Evolutionary conservation across 2,797 vertebrate species (phyloP).

Genomic region (Pogonophryne albipinna): DNA sequence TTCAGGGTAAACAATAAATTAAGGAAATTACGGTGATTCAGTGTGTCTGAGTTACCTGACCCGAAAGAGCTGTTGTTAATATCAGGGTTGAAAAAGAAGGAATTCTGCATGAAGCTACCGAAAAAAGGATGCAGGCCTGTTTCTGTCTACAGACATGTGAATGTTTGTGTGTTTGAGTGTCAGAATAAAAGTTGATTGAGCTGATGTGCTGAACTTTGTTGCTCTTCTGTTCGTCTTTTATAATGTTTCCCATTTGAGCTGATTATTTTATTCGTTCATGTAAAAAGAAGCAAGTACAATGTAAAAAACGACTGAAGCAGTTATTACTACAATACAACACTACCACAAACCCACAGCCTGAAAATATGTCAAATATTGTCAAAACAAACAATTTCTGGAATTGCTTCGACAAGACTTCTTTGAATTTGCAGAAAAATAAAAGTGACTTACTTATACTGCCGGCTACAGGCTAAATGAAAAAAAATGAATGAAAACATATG

Average conservation of each 20-base stretch:
- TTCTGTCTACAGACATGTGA: constrained; percentile 38
- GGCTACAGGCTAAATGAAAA: not conserved
- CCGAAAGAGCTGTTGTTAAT: constrained; percentile 37
- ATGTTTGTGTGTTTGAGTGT: constrained; percentile 44
- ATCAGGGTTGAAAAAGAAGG: constrained; percentile 20
- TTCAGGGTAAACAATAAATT: constrained; percentile 44
- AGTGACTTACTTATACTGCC: not conserved
- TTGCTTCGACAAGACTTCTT: not conserved
- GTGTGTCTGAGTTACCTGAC: constrained; percentile 66
- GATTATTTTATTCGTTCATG: not conserved
- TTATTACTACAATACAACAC: not conserved
- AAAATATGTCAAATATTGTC: not conserved
- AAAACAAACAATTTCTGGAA: not conserved
- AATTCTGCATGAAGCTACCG: constrained; percentile 32
- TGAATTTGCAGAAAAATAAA: not conserved
- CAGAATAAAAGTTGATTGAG: constrained; percentile 65
- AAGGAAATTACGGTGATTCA: constrained; percentile 70
- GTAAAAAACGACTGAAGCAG: too few relatives aligned
- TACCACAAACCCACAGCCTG: not conserved
- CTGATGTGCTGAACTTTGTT: not conserved
- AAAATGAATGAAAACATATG: too few relatives aligned
- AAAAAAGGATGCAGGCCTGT: constrained; percentile 14
- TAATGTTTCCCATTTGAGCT: not conserved
- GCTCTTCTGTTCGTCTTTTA: not conserved
- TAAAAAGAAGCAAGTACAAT: too few relatives aligned